phyloP scores from a whole-genome alignment of 2,797 vertebrate species.

The Acestrorhynchus altus region DNA sequence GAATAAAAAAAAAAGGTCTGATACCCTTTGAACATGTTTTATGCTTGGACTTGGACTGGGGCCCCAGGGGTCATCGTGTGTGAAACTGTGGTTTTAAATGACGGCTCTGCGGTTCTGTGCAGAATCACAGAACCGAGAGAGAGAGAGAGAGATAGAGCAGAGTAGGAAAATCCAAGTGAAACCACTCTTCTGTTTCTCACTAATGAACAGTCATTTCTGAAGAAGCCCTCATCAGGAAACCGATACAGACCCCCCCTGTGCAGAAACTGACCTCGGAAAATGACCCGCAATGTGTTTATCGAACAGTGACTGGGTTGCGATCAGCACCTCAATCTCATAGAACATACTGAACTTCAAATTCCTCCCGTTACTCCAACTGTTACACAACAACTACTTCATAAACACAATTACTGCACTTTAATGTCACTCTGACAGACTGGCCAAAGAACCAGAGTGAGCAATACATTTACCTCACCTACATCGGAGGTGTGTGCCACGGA shows the following conservation, averaged over 20 bases:
- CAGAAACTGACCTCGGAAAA: not conserved
- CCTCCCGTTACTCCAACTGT: no score
- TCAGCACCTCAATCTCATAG: not conserved
- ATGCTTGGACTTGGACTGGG: no score
- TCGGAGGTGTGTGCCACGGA: no score
- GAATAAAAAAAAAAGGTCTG: no score
- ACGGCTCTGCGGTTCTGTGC: not conserved
- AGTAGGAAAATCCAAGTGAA: not conserved
- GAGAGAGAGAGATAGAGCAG: not conserved
- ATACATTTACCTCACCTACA: no score
- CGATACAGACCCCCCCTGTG: not conserved
- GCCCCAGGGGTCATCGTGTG: not conserved
- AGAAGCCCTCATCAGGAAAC: not conserved
- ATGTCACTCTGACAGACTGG: no score
- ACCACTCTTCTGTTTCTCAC: not conserved
- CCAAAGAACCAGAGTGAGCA: no score
- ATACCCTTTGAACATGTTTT: no score
- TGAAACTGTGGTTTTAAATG: not conserved
- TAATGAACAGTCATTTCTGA: not conserved
- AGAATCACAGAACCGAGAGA: not conserved
- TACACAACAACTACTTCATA: no score
- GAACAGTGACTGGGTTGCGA: not conserved
- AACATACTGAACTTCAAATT: no score
- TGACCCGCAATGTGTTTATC: slow-evolving; percentile 1
- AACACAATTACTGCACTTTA: no score